Base-by-base conservation (phyloP, 2,113 vertebrate species). In the Perca schrenkii region DNA sequence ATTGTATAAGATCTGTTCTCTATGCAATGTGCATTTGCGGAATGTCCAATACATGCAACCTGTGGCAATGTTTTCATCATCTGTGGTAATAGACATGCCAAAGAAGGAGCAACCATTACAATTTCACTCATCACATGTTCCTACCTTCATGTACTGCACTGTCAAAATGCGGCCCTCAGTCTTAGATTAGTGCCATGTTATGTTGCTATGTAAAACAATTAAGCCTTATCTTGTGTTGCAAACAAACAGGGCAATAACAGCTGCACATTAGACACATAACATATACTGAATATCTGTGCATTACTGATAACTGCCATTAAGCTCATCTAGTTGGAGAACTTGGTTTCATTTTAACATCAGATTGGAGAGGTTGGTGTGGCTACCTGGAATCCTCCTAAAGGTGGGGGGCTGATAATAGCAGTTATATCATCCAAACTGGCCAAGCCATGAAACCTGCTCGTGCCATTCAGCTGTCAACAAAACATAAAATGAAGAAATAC, bases 331-430 rank as follows among this genome's bases (percentile, higher is more conserved):
- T 62, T 36, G 64, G 31, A 77, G 22, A 58, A 21, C 21, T 62
- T 25, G 34, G n/a, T 69, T 69, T 65, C 1, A 74, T 40, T 86
- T 67, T 46, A 78, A 69, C 22, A 67, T 87, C 58, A 89, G 77
- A 80, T 46, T 82, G 22, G 60, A 88, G 56, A 70, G 63, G 71
- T 87, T 66, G 72, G 61, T 83, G 57, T 83, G 50, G 77, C 94
- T 94, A 98, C 97, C 98, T 98, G 97, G 91, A 96, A 96, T 94
- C 95, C 95, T 89, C 92, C 86, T 79, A 97, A 96, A 86, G 97
- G 94, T 0, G 97, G 95, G 60, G 96, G 97, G 94, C 66, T 97
- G 89, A 97, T 92, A 82, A 96, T 94, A 77, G 97, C 95, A 79
- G 94, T 62, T 82, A 96, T 86, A 88, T 97, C 96, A 31, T 95